Percentiles rank a stretch among this genome's conserved stretches.
Evolutionary conservation across 1,140 invertebrate genomes (phyloP).

Genomic region (Polypedilum pembai): DNA sequence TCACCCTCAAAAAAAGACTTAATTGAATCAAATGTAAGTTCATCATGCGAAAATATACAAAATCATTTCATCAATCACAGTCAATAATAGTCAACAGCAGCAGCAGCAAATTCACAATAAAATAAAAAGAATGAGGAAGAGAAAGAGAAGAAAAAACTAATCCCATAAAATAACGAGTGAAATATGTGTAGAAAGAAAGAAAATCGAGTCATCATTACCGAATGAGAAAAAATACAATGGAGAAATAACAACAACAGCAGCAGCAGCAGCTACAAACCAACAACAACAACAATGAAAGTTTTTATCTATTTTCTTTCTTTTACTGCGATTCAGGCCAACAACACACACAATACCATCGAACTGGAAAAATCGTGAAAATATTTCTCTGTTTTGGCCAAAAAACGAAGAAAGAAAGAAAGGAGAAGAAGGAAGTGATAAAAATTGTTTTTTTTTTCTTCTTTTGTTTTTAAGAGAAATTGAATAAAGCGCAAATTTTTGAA

Average conservation of each 20-base stretch:
- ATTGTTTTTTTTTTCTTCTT: too few relatives aligned
- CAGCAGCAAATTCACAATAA: background rate
- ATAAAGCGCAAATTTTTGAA: too few relatives aligned
- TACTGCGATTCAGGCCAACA: background rate
- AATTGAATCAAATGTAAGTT: too few relatives aligned
- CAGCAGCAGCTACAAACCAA: background rate
- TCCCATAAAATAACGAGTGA: constrained; percentile 17
- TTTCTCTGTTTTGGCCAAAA: constrained; percentile 3
- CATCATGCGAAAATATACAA: too few relatives aligned
- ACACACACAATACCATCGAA: background rate
- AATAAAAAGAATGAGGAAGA: background rate
- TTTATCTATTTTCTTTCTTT: background rate
- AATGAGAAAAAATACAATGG: background rate
- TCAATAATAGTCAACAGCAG: too few relatives aligned
- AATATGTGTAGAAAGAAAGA: constrained; percentile 5
- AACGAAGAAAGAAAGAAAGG: background rate
- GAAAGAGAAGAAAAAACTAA: constrained; percentile 15
- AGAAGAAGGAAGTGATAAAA: background rate
- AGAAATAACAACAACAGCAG: background rate
- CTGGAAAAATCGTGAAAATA: constrained; percentile 13
- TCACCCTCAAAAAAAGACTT: too few relatives aligned
- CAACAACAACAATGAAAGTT: background rate
- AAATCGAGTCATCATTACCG: constrained; percentile 11
- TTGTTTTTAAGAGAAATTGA: too few relatives aligned
- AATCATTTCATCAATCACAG: too few relatives aligned